Conservation (phyloP, 1,140 invertebrate species). For the Saccostrea cuccullata region DNA sequence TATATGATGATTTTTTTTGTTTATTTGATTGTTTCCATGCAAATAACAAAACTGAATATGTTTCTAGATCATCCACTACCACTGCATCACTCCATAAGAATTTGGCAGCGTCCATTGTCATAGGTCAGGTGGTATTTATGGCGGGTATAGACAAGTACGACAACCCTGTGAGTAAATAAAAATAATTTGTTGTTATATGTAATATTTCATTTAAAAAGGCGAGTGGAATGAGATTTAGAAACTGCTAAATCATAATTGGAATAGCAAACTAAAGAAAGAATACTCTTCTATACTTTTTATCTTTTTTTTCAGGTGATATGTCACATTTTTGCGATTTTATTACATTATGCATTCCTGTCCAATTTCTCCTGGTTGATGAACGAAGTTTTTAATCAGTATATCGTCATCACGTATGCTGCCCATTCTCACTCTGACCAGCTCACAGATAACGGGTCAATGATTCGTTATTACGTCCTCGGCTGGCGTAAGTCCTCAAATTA, state of each 20-base stretch:
- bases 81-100: constrained; percentile 77
- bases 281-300: neutral
- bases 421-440: constrained; percentile 72
- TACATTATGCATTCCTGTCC: constrained; percentile 80
- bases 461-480: constrained; percentile 77
- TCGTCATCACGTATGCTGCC: constrained; percentile 79
- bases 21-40: neutral
- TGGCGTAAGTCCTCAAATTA: constrained; percentile 73
- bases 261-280: neutral
- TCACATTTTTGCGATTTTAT: constrained; percentile 76
- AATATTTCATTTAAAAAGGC: too few species aligned
- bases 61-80: constrained; percentile 74
- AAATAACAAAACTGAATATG: constrained; percentile 17
- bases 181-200: too few species aligned
- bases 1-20: too few species aligned
- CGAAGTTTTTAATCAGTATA: constrained; percentile 79
- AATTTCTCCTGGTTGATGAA: constrained; percentile 81
- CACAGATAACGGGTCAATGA: constrained; percentile 73
- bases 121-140: constrained; percentile 76
- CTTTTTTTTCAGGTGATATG: constrained; percentile 71
- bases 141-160: constrained; percentile 76
- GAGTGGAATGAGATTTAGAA: too few species aligned
- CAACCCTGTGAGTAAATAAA: constrained; percentile 60
- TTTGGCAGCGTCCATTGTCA: constrained; percentile 73
- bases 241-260: too few species aligned